phyloP scores from a whole-genome alignment of 2,113 vertebrate species.

The Recurvirostra avosetta region DNA sequence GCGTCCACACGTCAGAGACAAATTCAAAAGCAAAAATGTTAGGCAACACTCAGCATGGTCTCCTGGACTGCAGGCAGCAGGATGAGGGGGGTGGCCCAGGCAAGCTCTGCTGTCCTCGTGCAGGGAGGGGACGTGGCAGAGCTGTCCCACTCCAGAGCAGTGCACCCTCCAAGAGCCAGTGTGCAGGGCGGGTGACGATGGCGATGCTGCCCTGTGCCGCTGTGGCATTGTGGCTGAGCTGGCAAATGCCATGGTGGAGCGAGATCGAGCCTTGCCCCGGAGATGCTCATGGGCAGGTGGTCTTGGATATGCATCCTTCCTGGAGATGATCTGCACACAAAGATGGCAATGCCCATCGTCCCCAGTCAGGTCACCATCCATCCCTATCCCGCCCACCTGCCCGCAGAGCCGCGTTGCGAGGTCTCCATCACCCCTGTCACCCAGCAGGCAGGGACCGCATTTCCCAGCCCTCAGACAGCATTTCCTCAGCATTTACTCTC shows the following conservation, averaged over 20 bases:
- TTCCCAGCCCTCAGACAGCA: neutral
- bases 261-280: neutral
- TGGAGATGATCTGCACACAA: neutral
- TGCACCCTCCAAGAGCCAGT: neutral
- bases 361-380: neutral
- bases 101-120: neutral
- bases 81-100: neutral
- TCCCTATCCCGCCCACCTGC: neutral
- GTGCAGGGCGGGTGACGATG: neutral
- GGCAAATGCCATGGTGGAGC: neutral
- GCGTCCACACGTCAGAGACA: neutral
- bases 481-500: neutral
- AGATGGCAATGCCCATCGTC: neutral
- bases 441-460: neutral
- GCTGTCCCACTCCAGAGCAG: rapidly evolving
- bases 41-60: neutral
- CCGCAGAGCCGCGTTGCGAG: rapidly evolving
- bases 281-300: neutral
- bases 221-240: rapidly evolving
- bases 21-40: neutral
- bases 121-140: rapidly evolving
- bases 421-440: neutral
- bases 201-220: rapidly evolving
- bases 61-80: neutral
- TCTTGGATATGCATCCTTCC: neutral